Base-by-base conservation (phyloP, 1,140 invertebrate genomes). In the Kradibia gibbosae region DNA sequence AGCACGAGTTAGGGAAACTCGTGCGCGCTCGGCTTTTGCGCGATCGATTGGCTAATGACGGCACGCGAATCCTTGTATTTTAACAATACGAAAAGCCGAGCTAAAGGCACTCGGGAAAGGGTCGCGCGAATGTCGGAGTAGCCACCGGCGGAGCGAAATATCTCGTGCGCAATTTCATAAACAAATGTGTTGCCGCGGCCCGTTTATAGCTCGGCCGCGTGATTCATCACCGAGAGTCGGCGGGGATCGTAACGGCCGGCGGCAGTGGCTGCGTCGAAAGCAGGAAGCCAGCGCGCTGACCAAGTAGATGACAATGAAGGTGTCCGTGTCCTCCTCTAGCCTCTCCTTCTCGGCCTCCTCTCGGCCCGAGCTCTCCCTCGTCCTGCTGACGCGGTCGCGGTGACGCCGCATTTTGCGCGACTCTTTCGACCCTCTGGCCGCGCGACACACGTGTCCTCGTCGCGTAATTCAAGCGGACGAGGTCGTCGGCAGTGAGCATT, bases 131-230 rank as follows among this genome's bases (percentile, higher is more conserved):
- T 3, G 70, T 22, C 7, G 13, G 7, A 67, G 36, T 67, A 20
- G 39, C 3, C 34, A 36, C 62, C 62, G 39, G 39, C 62, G 20
- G 34, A 31, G 62, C 34, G 15, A 39, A 67, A 67, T 67, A 70
- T 42, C 70, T 25, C 70, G 13, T 17, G 42, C 25, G 48, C 55
- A 55, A 73, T 73, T 73, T 73, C 25, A 73, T 20, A 53, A 53
- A 34, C 71, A 28, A 22, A 73, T 22, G 48, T 15, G 8, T 45
- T 25, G 39, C n/a, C 65, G 17, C 22, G 0, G 22, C 0, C 67
- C 22, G 39, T 70, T 42, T 70, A 70, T 70, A 70, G 39, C 39
- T 5, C 10, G 48, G 13, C 42, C 28, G 28, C 1, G 36, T 73
- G 71, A 73, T 73, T 73, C 71, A 73, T 73, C 45, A 48, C 7